Evolutionary conservation across 2,113 vertebrate genomes (phyloP), one percentile per base, ranked within the genome.

Genomic region (Bostrychus sinensis): DNA sequence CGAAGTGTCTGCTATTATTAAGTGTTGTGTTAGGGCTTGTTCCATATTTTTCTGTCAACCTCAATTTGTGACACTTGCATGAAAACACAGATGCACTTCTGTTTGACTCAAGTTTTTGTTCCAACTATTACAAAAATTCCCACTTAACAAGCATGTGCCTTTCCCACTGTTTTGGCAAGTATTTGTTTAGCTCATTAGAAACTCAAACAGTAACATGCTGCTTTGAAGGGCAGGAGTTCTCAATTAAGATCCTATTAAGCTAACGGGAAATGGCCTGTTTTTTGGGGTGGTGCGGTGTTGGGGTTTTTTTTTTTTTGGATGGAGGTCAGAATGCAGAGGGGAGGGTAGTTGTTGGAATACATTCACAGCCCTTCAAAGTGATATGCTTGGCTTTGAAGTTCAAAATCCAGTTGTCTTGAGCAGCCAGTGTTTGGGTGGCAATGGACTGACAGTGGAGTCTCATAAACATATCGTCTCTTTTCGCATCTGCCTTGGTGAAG

Each of bases 371-470:
- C 81, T 89, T 92, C 84, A 91, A 91, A 91, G 86, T 89, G 80
- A 86, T 82, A 87, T 81, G 85, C 83, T 82, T 87, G 61, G 75
- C 89, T 93, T 93, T 92, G 89, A 91, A 88, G 89, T 88, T 72
- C 75, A 66, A 85, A 91, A 91, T 90, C 83, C 88, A 86, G 80
- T 89, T 88, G 89, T 86, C 82, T 81, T 78, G 66, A 70, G 70
- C 77, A 72, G 71, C 78, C 72, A 80, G 75, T 78, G 73, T 81
- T 82, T 86, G 72, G 71, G 72, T 67, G 78, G 72, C 69, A 37
- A 48, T 58, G 34, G 58, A 77, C 42, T 54, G 80, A 67, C 79
- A 70, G 66, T 56, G 7, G 19, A 75, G 46, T 57, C 69, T 62
- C 73, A 56, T 28, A 13, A 42, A 79, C 63, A 66, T 59, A 67